phyloP scores from a whole-genome alignment of 2,888 invertebrate species.

The Drosophila gaucha region DNA sequence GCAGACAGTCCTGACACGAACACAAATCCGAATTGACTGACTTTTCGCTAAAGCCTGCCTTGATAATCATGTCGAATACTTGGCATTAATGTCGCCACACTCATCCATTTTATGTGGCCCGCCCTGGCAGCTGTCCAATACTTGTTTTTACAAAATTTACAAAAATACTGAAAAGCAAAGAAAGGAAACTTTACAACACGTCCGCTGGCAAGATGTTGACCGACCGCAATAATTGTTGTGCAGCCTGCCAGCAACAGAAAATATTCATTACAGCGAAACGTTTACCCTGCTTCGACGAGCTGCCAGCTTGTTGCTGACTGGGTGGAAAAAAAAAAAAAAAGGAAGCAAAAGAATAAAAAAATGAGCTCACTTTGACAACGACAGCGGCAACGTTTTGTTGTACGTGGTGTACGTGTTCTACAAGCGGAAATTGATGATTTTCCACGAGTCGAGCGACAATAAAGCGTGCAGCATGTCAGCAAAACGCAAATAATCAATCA shows the following conservation, averaged over 20 bases:
- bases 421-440: conserved; percentile 81
- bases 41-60: conserved; percentile 42
- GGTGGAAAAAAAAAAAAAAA: conserved; percentile 4
- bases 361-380: conserved; percentile 55
- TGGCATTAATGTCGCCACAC: conserved; percentile 63
- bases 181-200: conserved; percentile 47
- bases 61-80: conserved; percentile 65
- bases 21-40: conserved; percentile 39
- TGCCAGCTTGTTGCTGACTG: conserved; percentile 28
- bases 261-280: conserved; percentile 63
- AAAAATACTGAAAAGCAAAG: conserved; percentile 11
- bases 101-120: conserved; percentile 54
- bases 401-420: conserved; percentile 73
- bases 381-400: conserved; percentile 48
- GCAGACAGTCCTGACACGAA: conserved; percentile 35
- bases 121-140: conserved; percentile 66
- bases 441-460: conserved; percentile 71
- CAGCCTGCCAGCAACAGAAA: conserved; percentile 41
- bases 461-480: conserved; percentile 76
- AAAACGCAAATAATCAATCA: conserved; percentile 81
- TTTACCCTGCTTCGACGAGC: conserved; percentile 20
- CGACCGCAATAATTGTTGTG: conserved; percentile 66
- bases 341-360: conserved; percentile 43
- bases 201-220: conserved; percentile 59
- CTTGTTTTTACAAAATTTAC: conserved; percentile 12